Conservation (phyloP, 2,113 vertebrate species). For the Lasiurus cinereus region DNA sequence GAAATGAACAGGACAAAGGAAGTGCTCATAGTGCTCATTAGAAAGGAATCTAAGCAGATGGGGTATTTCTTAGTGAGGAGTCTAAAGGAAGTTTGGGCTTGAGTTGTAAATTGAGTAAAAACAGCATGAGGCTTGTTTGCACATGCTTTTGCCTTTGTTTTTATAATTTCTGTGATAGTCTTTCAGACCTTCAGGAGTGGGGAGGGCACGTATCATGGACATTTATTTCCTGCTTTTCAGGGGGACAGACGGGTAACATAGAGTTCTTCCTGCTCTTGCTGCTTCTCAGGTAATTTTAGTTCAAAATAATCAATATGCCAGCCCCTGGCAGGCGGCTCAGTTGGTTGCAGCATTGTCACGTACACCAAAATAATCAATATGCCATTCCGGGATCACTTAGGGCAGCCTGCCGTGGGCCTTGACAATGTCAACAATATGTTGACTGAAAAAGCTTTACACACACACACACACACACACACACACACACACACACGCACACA, state of each 20-base stretch:
- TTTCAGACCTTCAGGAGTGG: neutral
- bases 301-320: neutral
- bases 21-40: neutral
- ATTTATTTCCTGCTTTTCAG: neutral
- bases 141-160: neutral
- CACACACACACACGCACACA: neutral
- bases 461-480: neutral
- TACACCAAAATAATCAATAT: neutral
- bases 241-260: neutral
- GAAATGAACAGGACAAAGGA: neutral
- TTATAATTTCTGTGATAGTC: neutral
- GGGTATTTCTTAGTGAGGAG: neutral
- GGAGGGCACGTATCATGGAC: neutral
- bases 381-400: neutral
- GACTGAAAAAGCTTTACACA: neutral
- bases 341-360: neutral
- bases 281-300: neutral
- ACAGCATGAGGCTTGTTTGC: neutral
- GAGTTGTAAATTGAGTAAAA: neutral
- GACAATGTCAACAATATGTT: neutral
- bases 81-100: neutral
- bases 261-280: too few species aligned
- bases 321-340: neutral
- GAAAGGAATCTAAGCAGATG: neutral
- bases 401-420: neutral